phyloP scores from a whole-genome alignment of 2,113 vertebrate species.

The Cathartes aura region DNA sequence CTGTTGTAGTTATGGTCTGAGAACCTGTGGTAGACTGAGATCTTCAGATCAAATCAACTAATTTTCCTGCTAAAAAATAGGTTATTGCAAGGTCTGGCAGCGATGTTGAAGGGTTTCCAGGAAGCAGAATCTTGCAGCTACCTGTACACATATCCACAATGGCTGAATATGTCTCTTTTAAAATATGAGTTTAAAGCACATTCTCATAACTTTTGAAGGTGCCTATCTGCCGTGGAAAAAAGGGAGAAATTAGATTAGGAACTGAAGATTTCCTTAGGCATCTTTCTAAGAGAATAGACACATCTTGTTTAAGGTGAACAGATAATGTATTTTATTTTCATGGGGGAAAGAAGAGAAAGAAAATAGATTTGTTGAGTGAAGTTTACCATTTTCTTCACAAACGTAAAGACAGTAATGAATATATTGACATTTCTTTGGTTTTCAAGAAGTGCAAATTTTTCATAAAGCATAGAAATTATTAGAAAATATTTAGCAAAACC shows the following conservation, averaged over 20 bases:
- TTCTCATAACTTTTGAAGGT: not conserved
- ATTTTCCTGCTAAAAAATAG: not conserved
- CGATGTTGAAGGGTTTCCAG: not conserved
- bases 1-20: not conserved
- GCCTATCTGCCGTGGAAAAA: not conserved
- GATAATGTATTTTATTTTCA: not conserved
- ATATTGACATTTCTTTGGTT: not conserved
- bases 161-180: not conserved
- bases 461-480: not conserved
- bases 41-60: not conserved
- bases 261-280: not conserved
- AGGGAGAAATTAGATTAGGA: not conserved
- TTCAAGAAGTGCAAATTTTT: not conserved
- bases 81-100: not conserved
- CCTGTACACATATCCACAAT: not conserved
- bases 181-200: not conserved
- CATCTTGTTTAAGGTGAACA: not conserved
- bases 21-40: not conserved
- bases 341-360: not conserved
- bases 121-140: not conserved
- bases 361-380: not conserved
- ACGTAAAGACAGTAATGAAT: not conserved
- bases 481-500: not conserved
- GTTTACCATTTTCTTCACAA: not conserved
- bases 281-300: constrained; percentile 4